Conservation (phyloP, 2,888 invertebrate species). For the Steinernema scapterisci region DNA sequence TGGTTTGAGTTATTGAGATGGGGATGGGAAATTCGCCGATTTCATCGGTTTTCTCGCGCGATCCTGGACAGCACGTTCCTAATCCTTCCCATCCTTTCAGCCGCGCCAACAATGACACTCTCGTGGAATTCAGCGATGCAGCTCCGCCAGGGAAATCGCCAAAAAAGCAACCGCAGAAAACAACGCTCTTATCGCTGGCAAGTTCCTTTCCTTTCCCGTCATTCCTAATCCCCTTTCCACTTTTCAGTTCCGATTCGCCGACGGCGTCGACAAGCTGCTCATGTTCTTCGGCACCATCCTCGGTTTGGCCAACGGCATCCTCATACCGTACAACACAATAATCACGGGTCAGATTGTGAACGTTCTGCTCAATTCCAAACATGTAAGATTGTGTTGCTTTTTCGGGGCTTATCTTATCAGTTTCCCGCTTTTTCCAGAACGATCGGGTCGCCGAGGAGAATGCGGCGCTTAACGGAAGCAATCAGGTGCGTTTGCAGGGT, state of each 20-base stretch:
- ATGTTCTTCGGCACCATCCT: constrained; percentile 9
- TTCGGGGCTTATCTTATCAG: neutral
- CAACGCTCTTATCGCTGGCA: neutral
- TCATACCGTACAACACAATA: constrained; percentile 8
- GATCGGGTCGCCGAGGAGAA: neutral
- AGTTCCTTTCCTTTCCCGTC: neutral
- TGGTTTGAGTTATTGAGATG: too few relatives aligned
- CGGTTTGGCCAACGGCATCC: neutral
- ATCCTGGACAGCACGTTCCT: too few relatives aligned
- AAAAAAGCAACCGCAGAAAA: constrained; percentile 4
- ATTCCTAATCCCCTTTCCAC: neutral
- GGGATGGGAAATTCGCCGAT: too few relatives aligned
- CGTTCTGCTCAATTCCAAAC: constrained; percentile 14
- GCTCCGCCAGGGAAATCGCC: neutral
- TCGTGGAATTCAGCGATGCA: neutral
- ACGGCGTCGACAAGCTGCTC: neutral
- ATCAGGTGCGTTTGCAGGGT: too few relatives aligned
- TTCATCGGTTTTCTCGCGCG: too few relatives aligned
- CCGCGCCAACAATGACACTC: too few relatives aligned
- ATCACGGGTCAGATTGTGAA: constrained; percentile 24
- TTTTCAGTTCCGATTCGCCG: constrained; percentile 17
- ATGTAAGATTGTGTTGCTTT: neutral
- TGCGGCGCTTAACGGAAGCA: too few relatives aligned
- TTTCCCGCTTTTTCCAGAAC: neutral
- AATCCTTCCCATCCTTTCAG: neutral